These are phyloP conservation scores for Microcebus tavaratra DNA, from an alignment of 2,113 vertebrate genomes.

Conservation along the genomic window DNA sequence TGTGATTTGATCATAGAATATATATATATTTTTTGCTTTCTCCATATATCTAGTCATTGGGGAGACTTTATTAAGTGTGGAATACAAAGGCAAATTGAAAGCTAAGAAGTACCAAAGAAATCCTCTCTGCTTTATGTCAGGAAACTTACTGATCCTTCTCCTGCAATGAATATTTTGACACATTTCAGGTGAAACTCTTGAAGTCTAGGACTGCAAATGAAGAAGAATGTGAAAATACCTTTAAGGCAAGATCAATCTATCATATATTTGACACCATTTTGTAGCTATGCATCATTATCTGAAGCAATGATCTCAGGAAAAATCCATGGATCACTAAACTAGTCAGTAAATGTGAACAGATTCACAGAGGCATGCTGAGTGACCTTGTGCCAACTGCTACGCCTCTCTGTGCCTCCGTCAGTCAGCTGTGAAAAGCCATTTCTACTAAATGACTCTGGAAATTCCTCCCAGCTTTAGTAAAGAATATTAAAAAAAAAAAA, in stretches of 20 bases:
- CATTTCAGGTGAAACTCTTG: neutral
- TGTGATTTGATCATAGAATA: neutral
- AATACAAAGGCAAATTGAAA: constrained; percentile 31
- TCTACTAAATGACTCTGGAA: neutral
- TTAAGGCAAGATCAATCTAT: neutral
- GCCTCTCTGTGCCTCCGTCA: neutral
- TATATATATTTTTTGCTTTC: neutral
- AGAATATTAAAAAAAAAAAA: neutral
- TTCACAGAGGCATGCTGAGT: neutral
- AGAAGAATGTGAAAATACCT: neutral
- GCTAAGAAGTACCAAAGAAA: neutral
- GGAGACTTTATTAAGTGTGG: neutral
- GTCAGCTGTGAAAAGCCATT: neutral
- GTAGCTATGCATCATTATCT: constrained; percentile 28
- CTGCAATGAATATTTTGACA: neutral
- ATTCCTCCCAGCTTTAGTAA: neutral
- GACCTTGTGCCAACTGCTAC: neutral
- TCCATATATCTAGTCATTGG: neutral
- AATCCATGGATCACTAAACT: neutral
- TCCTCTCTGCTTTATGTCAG: neutral
- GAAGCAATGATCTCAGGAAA: constrained; percentile 36
- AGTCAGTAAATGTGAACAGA: neutral
- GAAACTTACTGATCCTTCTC: neutral
- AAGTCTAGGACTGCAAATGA: neutral
- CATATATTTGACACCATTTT: neutral